These are phyloP conservation scores for Hoplodrina ambigua DNA, from an alignment of 2,888 invertebrate species.

Conservation along the genomic window DNA sequence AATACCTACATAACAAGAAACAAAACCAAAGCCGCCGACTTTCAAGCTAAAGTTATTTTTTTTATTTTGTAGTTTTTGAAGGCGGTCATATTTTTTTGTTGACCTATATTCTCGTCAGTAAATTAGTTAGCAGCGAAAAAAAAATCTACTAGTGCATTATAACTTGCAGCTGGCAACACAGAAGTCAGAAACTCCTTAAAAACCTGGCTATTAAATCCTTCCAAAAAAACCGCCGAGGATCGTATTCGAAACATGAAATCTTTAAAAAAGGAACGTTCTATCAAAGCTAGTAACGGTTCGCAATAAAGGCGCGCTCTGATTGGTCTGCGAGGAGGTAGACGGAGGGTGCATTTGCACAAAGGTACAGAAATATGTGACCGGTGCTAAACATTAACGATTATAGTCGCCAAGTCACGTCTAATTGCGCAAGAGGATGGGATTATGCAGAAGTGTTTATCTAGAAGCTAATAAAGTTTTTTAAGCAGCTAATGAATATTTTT, in stretches of 20 bases:
- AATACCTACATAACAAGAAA: too few relatives aligned
- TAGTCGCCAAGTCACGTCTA: slow-evolving; percentile 89
- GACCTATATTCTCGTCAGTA: too few relatives aligned
- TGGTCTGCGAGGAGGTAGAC: slow-evolving; percentile 72
- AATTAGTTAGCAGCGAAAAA: too few relatives aligned
- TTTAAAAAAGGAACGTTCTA: slow-evolving; percentile 60
- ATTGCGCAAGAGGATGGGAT: slow-evolving; percentile 81
- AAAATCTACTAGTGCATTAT: too few relatives aligned
- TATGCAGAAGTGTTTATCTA: slow-evolving; percentile 65
- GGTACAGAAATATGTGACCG: slow-evolving; percentile 89
- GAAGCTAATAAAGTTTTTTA: background rate
- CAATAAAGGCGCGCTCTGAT: slow-evolving; percentile 68
- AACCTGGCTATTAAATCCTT: slow-evolving; percentile 22
- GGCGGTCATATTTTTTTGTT: too few relatives aligned
- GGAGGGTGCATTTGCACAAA: slow-evolving; percentile 87
- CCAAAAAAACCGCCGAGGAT: slow-evolving; percentile 13
- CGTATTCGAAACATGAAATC: slow-evolving; percentile 37
- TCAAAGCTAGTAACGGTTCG: slow-evolving; percentile 64
- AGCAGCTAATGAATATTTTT: too few relatives aligned
- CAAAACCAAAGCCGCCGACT: too few relatives aligned
- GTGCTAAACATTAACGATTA: slow-evolving; percentile 90
- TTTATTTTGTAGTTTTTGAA: too few relatives aligned
- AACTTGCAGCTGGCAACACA: slow-evolving; percentile 8
- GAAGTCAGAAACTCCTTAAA: background rate
- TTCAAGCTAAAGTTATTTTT: too few relatives aligned